A percentile compares a stretch with the other conserved stretches of the same genome.
phyloP scores from a whole-genome alignment of 2,113 vertebrate species.

The Syngnathus scovelli region DNA sequence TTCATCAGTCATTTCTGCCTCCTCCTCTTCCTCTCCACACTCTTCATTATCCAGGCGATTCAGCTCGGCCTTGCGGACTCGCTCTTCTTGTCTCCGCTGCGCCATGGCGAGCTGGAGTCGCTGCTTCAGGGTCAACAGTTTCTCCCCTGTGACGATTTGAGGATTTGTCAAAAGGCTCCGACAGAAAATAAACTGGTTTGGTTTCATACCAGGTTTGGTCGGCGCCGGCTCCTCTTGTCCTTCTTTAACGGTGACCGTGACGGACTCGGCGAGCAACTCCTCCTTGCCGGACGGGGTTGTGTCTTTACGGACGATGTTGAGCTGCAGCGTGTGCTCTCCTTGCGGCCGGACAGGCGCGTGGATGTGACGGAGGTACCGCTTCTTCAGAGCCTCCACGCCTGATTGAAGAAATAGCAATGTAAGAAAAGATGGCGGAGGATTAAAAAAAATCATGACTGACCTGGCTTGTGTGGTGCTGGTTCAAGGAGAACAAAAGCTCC shows the following conservation, averaged over 20 bases:
- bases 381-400: conserved; percentile 88
- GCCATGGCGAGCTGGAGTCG: conserved; percentile 94
- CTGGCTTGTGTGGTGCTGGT: conserved; percentile 75
- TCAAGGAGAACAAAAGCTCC: conserved; percentile 85
- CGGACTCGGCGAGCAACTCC: conserved; percentile 74
- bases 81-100: conserved; percentile 80
- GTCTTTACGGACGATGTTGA: conserved; percentile 84
- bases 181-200: background rate
- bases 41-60: conserved; percentile 92
- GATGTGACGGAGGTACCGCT: conserved; percentile 85
- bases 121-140: conserved; percentile 84
- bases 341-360: conserved; percentile 57
- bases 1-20: conserved; percentile 84
- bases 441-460: conserved; percentile 50
- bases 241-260: conserved; percentile 78
- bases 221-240: conserved; percentile 59
- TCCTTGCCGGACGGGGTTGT: conserved; percentile 76
- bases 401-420: background rate
- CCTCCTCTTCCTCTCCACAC: conserved; percentile 80
- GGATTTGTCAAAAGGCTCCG: background rate
- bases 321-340: conserved; percentile 67
- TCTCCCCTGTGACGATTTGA: conserved; percentile 74
- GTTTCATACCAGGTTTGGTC: conserved; percentile 79
- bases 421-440: background rate
- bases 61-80: conserved; percentile 79